Evolutionary conservation across 1,140 invertebrate species (phyloP).

Genomic region (Alviniconcha marisindica): DNA sequence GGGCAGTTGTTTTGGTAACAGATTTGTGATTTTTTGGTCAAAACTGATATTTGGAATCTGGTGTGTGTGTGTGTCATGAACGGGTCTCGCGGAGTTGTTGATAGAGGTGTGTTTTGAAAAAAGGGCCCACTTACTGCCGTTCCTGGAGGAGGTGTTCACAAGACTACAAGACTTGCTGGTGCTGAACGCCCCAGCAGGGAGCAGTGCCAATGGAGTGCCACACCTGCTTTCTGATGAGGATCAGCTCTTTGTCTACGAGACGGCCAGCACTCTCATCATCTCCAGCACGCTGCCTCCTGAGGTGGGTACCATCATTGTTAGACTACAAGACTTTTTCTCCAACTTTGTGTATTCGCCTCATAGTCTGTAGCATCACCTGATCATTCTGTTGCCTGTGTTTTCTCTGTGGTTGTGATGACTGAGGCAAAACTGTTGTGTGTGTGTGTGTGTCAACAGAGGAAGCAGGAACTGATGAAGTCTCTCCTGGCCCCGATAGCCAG

Average conservation of each 20-base stretch:
- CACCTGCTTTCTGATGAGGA: conserved; percentile 78
- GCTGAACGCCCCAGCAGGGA: conserved; percentile 75
- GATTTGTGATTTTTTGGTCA: no score
- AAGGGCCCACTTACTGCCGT: conserved; percentile 77
- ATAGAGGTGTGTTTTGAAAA: no score
- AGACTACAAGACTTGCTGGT: conserved; percentile 78
- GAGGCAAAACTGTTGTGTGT: neutral
- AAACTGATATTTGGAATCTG: no score
- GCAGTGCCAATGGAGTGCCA: conserved; percentile 73
- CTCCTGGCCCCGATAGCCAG: conserved; percentile 76
- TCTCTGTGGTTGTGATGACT: neutral
- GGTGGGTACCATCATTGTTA: no score
- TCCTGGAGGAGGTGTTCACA: conserved; percentile 78
- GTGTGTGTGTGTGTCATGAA: no score
- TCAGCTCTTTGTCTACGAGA: conserved; percentile 81
- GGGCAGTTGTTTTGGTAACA: no score
- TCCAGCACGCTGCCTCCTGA: conserved; percentile 74
- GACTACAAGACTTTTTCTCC: no score
- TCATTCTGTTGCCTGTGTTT: no score
- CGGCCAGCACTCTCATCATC: conserved; percentile 79
- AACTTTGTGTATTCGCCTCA: no score
- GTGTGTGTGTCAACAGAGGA: conserved; percentile 70
- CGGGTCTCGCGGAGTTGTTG: no score
- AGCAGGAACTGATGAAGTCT: conserved; percentile 75
- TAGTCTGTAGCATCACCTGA: no score